Percentiles rank a stretch among this genome's conserved stretches.
phyloP scores from a whole-genome alignment of 2,888 invertebrate genomes.

The Seira ritae region DNA sequence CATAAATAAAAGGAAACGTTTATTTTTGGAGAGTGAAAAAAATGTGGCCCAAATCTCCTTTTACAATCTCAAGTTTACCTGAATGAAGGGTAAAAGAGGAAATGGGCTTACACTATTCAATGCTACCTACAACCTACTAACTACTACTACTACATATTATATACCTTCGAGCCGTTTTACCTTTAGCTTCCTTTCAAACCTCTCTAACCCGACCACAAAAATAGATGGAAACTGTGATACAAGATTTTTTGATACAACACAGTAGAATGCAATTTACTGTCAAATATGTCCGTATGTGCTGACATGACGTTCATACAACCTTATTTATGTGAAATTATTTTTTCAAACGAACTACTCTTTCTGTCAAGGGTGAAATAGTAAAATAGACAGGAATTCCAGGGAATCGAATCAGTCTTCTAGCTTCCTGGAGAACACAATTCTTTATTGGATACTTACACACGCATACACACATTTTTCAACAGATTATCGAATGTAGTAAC shows the following conservation, averaged over 20 bases:
- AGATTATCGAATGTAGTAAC: too few relatives aligned
- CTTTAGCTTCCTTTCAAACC: background rate
- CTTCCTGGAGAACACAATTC: too few relatives aligned
- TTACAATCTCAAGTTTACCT: constrained; percentile 42
- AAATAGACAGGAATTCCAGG: too few relatives aligned
- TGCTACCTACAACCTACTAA: too few relatives aligned
- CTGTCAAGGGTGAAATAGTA: too few relatives aligned
- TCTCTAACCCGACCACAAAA: background rate
- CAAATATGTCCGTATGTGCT: background rate
- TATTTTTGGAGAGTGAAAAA: constrained; percentile 5
- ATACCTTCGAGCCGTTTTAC: constrained; percentile 33
- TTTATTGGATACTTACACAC: too few relatives aligned
- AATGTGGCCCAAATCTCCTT: constrained; percentile 45
- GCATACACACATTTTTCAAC: too few relatives aligned
- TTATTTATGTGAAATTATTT: too few relatives aligned
- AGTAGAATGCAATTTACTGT: background rate
- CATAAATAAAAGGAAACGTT: background rate
- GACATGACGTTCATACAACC: background rate
- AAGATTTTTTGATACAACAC: background rate
- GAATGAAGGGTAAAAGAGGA: constrained; percentile 56
- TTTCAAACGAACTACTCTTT: too few relatives aligned
- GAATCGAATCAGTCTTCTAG: too few relatives aligned
- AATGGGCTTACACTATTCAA: constrained; percentile 59
- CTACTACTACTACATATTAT: too few relatives aligned
- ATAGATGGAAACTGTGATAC: background rate